Conservation (phyloP, 2,113 vertebrate genomes). For the Regulus satrapa region DNA sequence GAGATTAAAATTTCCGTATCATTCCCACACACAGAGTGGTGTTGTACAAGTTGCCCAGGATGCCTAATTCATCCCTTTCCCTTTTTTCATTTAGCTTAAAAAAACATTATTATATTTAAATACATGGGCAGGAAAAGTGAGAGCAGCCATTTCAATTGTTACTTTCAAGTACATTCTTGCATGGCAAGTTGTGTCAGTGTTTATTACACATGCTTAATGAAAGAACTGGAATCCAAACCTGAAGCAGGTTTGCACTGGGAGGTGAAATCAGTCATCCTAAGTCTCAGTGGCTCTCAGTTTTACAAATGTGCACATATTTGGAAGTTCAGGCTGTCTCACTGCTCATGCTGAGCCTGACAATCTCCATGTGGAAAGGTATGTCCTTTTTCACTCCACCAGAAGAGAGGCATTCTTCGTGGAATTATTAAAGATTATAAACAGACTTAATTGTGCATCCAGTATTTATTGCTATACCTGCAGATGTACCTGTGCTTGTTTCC, state of each 20-base stretch:
- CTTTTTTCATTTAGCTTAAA: neutral
- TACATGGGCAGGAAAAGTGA: neutral
- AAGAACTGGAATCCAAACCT: neutral
- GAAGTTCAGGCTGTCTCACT: neutral
- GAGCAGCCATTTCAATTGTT: neutral
- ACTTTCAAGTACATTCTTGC: neutral
- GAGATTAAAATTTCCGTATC: slow-evolving; percentile 24
- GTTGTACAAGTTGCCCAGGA: neutral
- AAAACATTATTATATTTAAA: neutral
- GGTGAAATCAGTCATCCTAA: neutral
- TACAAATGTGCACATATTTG: neutral
- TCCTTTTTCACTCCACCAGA: neutral
- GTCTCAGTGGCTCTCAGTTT: neutral
- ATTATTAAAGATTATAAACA: neutral
- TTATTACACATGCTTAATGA: neutral
- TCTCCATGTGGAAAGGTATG: neutral
- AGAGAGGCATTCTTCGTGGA: neutral
- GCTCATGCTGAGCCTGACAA: neutral
- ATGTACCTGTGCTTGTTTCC: neutral
- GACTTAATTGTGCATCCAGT: neutral
- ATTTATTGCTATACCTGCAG: neutral
- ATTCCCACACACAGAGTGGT: neutral
- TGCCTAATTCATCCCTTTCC: neutral
- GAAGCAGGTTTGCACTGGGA: neutral
- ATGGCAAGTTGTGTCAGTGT: neutral